Percentiles rank a stretch among this genome's conserved stretches.
Evolutionary conservation across 2,888 invertebrate species (phyloP).

Genomic region (Tachina grossa): DNA sequence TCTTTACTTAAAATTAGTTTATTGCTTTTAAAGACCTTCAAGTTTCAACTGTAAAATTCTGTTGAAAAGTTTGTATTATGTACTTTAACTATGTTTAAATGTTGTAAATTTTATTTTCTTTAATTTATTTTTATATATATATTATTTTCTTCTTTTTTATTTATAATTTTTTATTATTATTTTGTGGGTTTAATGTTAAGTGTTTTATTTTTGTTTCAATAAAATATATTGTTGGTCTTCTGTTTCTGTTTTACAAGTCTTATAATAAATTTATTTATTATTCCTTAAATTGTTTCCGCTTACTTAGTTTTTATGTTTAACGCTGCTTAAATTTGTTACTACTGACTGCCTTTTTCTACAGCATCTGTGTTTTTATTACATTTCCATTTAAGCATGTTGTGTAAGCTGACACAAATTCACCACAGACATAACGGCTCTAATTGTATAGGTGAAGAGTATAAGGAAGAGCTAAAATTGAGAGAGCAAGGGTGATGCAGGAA

Average conservation of each 20-base stretch:
- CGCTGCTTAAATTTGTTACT: slow-evolving; percentile 64
- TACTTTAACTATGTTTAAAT: background rate
- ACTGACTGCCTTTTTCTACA: slow-evolving; percentile 60
- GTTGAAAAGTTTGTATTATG: background rate
- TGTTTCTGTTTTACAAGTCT: slow-evolving; percentile 17
- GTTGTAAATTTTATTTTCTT: background rate
- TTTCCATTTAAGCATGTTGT: slow-evolving; percentile 19
- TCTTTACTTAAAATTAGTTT: background rate
- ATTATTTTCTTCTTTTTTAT: background rate
- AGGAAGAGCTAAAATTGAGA: background rate
- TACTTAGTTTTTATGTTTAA: slow-evolving; percentile 54
- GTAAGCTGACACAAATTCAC: slow-evolving; percentile 41
- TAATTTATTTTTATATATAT: background rate
- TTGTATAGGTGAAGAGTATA: slow-evolving; percentile 15
- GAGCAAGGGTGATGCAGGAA: background rate
- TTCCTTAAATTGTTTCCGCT: slow-evolving; percentile 35
- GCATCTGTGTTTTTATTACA: slow-evolving; percentile 66
- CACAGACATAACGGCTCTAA: slow-evolving; percentile 62
- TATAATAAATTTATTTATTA: slow-evolving; percentile 37
- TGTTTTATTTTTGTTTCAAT: slow-evolving; percentile 10
- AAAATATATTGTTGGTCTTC: slow-evolving; percentile 31
- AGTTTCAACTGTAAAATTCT: background rate
- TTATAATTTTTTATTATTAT: background rate
- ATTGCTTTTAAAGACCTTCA: background rate
- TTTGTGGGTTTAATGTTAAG: background rate